Conservation (phyloP, 1,140 invertebrate genomes). For the Apocrypta bakeri region DNA sequence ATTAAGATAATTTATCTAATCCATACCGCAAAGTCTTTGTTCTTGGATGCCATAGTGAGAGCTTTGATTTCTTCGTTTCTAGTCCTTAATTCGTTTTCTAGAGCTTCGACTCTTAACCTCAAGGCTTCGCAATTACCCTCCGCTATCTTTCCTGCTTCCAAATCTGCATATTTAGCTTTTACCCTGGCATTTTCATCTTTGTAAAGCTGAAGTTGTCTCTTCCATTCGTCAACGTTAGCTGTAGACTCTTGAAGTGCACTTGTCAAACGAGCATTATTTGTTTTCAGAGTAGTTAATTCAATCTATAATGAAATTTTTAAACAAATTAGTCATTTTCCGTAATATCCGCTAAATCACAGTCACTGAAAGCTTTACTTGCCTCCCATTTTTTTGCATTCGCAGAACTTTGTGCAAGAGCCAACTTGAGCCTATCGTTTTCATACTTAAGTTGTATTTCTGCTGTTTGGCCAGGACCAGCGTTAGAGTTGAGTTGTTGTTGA, state of each 20-base stretch:
- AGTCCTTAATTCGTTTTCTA: constrained; percentile 84
- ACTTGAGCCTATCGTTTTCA: constrained; percentile 96
- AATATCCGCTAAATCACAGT: not conserved
- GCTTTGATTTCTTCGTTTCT: constrained; percentile 87
- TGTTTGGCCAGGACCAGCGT: constrained; percentile 60
- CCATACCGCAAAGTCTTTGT: constrained; percentile 73
- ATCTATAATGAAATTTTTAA: constrained; percentile 74
- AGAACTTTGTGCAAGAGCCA: constrained; percentile 96
- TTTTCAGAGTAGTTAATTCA: constrained; percentile 95
- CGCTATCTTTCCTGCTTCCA: constrained; percentile 80
- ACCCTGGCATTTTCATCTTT: constrained; percentile 96
- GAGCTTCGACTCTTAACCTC: constrained; percentile 82
- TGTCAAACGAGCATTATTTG: constrained; percentile 95
- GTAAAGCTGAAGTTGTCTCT: constrained; percentile 94
- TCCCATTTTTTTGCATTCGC: constrained; percentile 99
- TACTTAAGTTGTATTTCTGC: constrained; percentile 95
- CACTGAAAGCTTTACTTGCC: constrained; percentile 59
- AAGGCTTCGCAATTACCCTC: constrained; percentile 77
- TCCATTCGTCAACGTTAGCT: constrained; percentile 99
- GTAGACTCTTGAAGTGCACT: constrained; percentile 97
- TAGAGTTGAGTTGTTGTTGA: constrained; percentile 53
- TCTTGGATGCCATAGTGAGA: constrained; percentile 71
- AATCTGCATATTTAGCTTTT: constrained; percentile 84
- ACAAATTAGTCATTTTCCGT: not conserved
- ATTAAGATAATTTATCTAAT: constrained; percentile 37